Base-by-base conservation (phyloP, 1,140 invertebrate species). In the Uloborus diversus region DNA sequence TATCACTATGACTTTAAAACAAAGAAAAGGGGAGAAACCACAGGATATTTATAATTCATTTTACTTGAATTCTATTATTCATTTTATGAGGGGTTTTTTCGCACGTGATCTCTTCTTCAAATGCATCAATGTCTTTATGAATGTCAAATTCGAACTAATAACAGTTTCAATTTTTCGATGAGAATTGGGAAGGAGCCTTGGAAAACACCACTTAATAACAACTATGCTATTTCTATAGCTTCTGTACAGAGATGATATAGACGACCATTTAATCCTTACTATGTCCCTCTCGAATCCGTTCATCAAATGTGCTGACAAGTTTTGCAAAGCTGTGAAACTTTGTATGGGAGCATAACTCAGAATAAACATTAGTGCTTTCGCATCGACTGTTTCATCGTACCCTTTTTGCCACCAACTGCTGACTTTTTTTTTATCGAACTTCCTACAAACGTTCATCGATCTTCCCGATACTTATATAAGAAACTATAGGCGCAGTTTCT, bases 231-330 rank as follows among this genome's bases (percentile, higher is more conserved):
- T 13, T 25, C 27, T 1, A 70, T 51, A 35, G 51, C 49, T 27
- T 56, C 68, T 17, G 68, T 13, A 70, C 68, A 57, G 11, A 35
- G n/a, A 25, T 35, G 1, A 57, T 23, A 57, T 70, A 70, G 5
- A 14, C 25, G 14, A 25, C 17, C 49, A 57, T 35, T 13, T 28
- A 17, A 56, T 28, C 28, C 20, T 56, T 35, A 4, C 28, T 4
- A 28, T 27, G 51, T 30, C 23, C 27, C 30, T 49, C 13, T 56
- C 27, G 28, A 35, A 70, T 27, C 33, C 33, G 37, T 33, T 57
- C 27, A 35, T 1, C 4, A 70, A 25, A 28, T 70, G 57, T 28
- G 27, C 1, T 28, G 49, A 32, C 25, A 70, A 5, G 23, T 35
- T 3, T 14, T 11, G 13, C 11, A 57, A 25, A 9, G 35, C 25